phyloP scores from a whole-genome alignment of 2,888 invertebrate species.

The Pollenia labialis region DNA sequence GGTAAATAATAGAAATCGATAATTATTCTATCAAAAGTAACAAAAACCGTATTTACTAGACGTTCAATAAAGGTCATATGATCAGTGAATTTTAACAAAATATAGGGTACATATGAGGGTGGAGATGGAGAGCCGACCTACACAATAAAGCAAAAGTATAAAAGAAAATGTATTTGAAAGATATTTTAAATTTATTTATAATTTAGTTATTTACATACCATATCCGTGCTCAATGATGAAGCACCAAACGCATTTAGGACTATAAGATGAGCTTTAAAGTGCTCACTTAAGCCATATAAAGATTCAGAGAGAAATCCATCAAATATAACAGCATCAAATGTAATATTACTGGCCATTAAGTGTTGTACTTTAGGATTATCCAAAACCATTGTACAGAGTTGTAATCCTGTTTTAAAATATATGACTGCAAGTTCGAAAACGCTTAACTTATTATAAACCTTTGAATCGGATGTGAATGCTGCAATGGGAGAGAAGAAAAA shows the following conservation, averaged over 20 bases:
- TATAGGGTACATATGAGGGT: constrained; percentile 81
- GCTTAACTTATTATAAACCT: constrained; percentile 24
- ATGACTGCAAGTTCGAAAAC: constrained; percentile 65
- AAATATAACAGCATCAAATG: constrained; percentile 82
- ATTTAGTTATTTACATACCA: constrained; percentile 73
- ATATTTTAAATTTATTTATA: background rate
- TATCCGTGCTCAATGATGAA: constrained; percentile 80
- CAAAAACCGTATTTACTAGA: constrained; percentile 79
- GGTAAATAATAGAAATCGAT: constrained; percentile 79
- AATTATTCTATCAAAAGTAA: constrained; percentile 76
- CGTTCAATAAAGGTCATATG: constrained; percentile 82
- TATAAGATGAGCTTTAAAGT: constrained; percentile 81
- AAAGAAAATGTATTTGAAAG: constrained; percentile 2
- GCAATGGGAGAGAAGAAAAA: background rate
- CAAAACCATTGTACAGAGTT: constrained; percentile 76
- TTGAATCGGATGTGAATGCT: constrained; percentile 35
- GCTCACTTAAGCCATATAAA: constrained; percentile 80
- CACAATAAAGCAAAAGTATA: constrained; percentile 63
- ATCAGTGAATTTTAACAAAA: constrained; percentile 79
- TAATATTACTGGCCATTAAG: constrained; percentile 79
- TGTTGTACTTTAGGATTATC: constrained; percentile 75
- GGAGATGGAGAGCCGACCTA: constrained; percentile 80
- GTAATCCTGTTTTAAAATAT: constrained; percentile 77
- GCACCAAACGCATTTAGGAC: constrained; percentile 80
- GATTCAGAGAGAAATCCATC: constrained; percentile 83